Base-by-base conservation (phyloP, 2,113 vertebrate species). In the Clarias batrachus region DNA sequence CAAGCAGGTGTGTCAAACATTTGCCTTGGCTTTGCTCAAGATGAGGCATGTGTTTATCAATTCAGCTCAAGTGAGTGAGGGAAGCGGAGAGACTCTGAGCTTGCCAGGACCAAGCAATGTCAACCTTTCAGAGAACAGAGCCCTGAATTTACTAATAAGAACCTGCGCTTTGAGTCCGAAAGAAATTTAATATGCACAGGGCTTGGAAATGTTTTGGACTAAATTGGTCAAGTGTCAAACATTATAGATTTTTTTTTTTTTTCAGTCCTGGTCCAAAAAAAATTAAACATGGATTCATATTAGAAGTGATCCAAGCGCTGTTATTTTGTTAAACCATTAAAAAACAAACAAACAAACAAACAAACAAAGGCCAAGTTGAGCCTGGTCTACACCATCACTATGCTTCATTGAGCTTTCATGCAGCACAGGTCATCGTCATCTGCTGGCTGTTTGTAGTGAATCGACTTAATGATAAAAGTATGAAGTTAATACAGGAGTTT, bases 1-100 rank as follows among this genome's bases (percentile, higher is more conserved):
- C 93, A 94, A 81, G 93, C 95, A 96, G 95, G 95, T 95, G 95
- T 93, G 93, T 94, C 93, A 95, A 95, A 95, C 94, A 95, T 95
- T 95, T 95, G 92, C 92, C 93, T 95, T 95, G 95, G 95, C 95
- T 89, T 89, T 88, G 86, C 9, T 92, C 92, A 91, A 93, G 93
- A 86, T 92, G 88, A 93, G 90, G 92, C 89, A 92, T 95, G 92
- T 95, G 93, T 95, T 93, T 94, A 94, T 94, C 91, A 89, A 91
- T 92, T 92, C 85, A 90, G 92, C 89, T 89, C 88, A 90, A 89
- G 87, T 59, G 86, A 89, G 89, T 81, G 91, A 83, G 86, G 86
- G 86, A 87, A 90, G 62, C 81, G 82, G 91, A 87, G 84, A 91
- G 89, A 89, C 71, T 65, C 68, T 59, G 21, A 7, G 62, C 52